These are phyloP conservation scores for Pseudorectes ferrugineus DNA, from an alignment of 2,113 vertebrate genomes.

Conservation along the genomic window DNA sequence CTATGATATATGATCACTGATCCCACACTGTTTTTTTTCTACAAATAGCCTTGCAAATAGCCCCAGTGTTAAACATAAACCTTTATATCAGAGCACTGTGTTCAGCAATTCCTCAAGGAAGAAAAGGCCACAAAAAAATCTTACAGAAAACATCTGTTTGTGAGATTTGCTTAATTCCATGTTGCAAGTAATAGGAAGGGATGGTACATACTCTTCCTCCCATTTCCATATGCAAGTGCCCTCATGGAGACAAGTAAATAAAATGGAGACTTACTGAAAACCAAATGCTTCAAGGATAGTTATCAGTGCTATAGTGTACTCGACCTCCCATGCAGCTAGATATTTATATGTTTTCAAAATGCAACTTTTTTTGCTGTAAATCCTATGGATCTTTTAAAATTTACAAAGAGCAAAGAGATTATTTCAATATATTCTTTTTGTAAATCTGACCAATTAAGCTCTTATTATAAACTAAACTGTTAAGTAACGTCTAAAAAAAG, in stretches of 20 bases:
- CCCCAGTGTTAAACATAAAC: conserved; percentile 36
- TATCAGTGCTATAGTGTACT: not conserved
- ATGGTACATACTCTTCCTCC: not conserved
- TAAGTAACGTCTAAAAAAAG: not conserved
- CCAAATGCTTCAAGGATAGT: not conserved
- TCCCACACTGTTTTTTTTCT: conserved; percentile 8
- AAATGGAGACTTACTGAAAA: not conserved
- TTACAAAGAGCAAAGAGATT: not conserved
- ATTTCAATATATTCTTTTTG: not conserved
- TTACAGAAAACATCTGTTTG: not conserved
- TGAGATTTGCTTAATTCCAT: not conserved
- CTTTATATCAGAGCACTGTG: not conserved
- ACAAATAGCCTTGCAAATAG: conserved; percentile 44
- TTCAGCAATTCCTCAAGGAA: not conserved
- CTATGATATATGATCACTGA: conserved; percentile 15
- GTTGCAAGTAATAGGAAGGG: not conserved
- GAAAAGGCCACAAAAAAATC: not conserved
- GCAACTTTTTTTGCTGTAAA: not conserved
- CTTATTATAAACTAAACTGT: not conserved
- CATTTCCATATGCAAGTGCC: not conserved
- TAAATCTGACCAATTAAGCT: not conserved
- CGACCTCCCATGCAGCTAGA: not conserved
- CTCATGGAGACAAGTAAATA: not conserved
- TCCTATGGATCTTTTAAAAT: not conserved
- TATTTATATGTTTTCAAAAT: not conserved